Evolutionary conservation across 2,888 invertebrate genomes (phyloP), one percentile per base, ranked within the genome.

Genomic region (Thera britannica): DNA sequence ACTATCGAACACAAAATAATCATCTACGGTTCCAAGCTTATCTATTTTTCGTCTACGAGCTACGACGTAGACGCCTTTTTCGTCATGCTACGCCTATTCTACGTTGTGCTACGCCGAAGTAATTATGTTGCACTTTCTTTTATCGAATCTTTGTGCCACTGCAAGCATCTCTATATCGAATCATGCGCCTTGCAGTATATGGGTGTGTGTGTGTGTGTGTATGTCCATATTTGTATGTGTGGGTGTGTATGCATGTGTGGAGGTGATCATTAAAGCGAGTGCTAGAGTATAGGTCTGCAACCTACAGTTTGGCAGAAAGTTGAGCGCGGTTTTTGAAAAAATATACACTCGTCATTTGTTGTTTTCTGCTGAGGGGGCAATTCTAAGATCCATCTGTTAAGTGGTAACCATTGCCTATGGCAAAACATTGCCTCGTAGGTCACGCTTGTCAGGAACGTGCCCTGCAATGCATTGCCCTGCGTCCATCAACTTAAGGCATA

Each of bases 261-360:
- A 83, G 81, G 83, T 84, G 83, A 87, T 89, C 86, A 89, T 90
- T 89, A 89, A 85, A 85, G 84, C 86, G 83, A 89, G 90, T 90
- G 86, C 92, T 92, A 92, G 91, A 90, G 86, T 83, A 86, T 86
- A 89, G 90, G 83, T 52, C 35, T 67, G 62, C 57, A 68, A 58
- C 56, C 46, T 49, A 59, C 63, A 58, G 62, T 66, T 66, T 60
- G 59, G 59, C 63, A 70, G 70, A 70, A 66, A 64, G 66, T 67
- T 52, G 44, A 49, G 49, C 36, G 58, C 34, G 2, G 9, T 46
- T 52, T 58, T 52, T 56, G 11, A 12, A 58, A 48, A 8, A 52
- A 34, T 52, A 9, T 7, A 9, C 9, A 34, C 34, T 9, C 9
- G 41, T 56, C 12, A 23, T 57, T 57, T 57, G 23, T 52, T 52